Base-by-base conservation (phyloP, 1,140 invertebrate genomes). In the Cheumatopsyche charites region DNA sequence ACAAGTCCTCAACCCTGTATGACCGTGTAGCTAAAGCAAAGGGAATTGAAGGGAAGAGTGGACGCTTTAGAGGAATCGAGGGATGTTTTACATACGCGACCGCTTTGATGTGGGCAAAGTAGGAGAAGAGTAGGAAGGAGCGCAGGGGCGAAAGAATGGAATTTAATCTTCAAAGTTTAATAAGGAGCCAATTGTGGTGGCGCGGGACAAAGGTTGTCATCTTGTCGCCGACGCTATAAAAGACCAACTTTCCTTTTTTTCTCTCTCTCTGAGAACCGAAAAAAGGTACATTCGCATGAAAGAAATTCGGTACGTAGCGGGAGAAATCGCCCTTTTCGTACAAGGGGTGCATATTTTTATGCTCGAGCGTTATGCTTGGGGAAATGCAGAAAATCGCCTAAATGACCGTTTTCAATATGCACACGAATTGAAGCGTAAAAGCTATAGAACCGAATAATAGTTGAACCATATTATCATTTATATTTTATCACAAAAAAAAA, bases 151-250 rank as follows among this genome's bases (percentile, higher is more conserved):
- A 58, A 58, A 58, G 55, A 58, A 58, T 58, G 55, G 55, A 58
- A 58, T 58, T 58, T 58, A 58, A 58, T 58, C 55, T 58, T 23
- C 55, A 58, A 58, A 58, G 55, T 58, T 58, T 58, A 58, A 58
- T 58, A 58, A 58, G 55, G 55, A 58, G 55, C 55, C 55, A 58
- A 58, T 58, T 58, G 55, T 58, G 55, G 21, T 13, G 3, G 55
- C 21, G 55, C 55, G 55, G 55, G 55, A 58, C 55, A 58, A 58
- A 58, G 55, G 55, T 58, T 58, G 55, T 58, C 55, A 58, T 58
- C 19, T 58, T 58, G 55, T 58, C 55, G 23, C 4, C 55, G 55
- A 5, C 19, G 55, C 55, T 58, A 58, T 58, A 58, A 58, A 25
- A 19, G n/a, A 12, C 55, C 12, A 58, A 58, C 55, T 58, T 58